These are phyloP conservation scores for Poecilia latipinna DNA, from an alignment of 2,113 vertebrate species.

Conservation along the genomic window DNA sequence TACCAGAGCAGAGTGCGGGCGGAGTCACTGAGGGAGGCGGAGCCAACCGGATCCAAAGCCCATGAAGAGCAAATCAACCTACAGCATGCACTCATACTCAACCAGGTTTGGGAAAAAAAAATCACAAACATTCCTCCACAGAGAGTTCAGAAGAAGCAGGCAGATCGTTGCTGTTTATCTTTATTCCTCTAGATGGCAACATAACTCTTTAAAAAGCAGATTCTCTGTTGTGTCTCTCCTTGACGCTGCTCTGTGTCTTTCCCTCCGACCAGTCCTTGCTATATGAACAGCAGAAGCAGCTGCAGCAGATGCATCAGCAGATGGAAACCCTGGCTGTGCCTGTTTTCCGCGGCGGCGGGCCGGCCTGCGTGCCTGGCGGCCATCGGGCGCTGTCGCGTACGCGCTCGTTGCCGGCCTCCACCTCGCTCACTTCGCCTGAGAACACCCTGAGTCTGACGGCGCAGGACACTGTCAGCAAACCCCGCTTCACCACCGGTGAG, in stretches of 20 bases:
- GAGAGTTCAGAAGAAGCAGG: not conserved
- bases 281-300: constrained; percentile 91
- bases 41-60: constrained; percentile 64
- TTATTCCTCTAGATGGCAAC: constrained; percentile 60
- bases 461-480: constrained; percentile 81
- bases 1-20: constrained; percentile 69
- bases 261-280: constrained; percentile 78
- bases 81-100: constrained; percentile 80
- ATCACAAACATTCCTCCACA: not conserved
- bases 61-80: constrained; percentile 80
- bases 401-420: constrained; percentile 88
- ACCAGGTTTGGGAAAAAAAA: constrained; percentile 77
- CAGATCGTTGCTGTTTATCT: not conserved
- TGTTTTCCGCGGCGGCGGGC: constrained; percentile 39
- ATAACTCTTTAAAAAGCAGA: constrained; percentile 8
- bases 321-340: constrained; percentile 82
- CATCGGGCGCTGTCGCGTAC: constrained; percentile 89
- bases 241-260: not conserved
- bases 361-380: constrained; percentile 46
- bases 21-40: constrained; percentile 56
- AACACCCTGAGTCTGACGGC: constrained; percentile 71
- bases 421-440: constrained; percentile 77
- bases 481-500: constrained; percentile 89
- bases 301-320: constrained; percentile 84
- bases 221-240: not conserved